Evolutionary conservation across 2,113 vertebrate species (phyloP).

Genomic region (Carlito syrichta): DNA sequence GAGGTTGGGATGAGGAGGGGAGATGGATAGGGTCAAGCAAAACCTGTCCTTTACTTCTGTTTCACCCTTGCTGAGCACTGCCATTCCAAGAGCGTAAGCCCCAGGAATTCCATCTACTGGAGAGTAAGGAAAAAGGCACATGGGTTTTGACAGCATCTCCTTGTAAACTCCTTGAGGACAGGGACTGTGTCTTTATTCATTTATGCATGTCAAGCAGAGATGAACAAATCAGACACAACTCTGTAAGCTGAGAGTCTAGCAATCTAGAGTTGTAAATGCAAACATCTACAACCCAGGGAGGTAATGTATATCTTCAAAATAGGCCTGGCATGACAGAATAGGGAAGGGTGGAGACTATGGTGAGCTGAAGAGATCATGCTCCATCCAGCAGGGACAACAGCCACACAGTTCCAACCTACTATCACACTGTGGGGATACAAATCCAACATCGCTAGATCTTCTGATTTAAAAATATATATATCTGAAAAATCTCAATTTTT

Average conservation of each 20-base stretch:
- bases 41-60: background rate
- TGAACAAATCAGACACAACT: background rate
- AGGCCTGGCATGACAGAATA: background rate
- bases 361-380: background rate
- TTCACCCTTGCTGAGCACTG: background rate
- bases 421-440: background rate
- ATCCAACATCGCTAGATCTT: background rate
- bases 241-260: background rate
- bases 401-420: background rate
- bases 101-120: background rate
- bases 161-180: background rate
- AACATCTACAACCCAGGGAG: background rate
- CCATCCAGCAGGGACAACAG: fast-evolving
- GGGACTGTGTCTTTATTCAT: background rate
- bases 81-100: background rate
- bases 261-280: background rate
- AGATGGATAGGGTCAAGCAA: background rate
- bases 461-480: background rate
- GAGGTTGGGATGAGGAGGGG: background rate
- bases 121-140: background rate
- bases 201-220: background rate
- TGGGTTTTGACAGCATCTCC: background rate
- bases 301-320: background rate
- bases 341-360: background rate
- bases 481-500: background rate